Evolutionary conservation across 2,797 vertebrate species (phyloP).

Genomic region (Odontamblyopus rebecca): DNA sequence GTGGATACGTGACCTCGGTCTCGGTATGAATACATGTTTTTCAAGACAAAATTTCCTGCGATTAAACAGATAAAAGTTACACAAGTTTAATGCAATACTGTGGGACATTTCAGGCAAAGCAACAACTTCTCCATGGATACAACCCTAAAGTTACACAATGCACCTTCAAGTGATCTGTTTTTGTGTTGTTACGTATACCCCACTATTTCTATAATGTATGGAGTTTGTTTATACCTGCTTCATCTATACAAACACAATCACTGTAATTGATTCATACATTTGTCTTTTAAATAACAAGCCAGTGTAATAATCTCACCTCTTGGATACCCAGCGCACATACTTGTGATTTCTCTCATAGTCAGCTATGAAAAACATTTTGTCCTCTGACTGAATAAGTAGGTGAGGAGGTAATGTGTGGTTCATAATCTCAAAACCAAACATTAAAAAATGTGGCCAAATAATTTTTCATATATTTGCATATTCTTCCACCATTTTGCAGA

Average conservation of each 20-base stretch:
- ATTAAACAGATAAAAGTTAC: too few species aligned
- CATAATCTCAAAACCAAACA: background rate
- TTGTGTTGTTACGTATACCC: background rate
- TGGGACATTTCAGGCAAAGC: too few species aligned
- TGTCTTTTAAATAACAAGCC: background rate
- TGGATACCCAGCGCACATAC: background rate
- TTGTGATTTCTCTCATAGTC: background rate
- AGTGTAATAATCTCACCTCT: conserved; percentile 1
- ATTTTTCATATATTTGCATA: background rate
- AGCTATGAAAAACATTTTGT: background rate
- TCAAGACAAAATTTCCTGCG: too few species aligned
- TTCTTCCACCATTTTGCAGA: background rate
- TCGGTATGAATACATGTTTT: too few species aligned
- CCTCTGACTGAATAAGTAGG: background rate
- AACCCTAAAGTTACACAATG: too few species aligned
- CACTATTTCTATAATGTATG: background rate
- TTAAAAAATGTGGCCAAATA: background rate
- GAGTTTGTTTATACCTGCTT: background rate
- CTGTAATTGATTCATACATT: background rate
- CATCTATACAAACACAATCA: background rate
- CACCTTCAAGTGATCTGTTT: background rate
- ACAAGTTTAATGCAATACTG: too few species aligned
- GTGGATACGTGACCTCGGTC: too few species aligned
- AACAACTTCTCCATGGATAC: too few species aligned
- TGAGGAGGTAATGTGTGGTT: background rate